phyloP scores from a whole-genome alignment of 2,797 vertebrate species.

The Acrossocheilus fasciatus region DNA sequence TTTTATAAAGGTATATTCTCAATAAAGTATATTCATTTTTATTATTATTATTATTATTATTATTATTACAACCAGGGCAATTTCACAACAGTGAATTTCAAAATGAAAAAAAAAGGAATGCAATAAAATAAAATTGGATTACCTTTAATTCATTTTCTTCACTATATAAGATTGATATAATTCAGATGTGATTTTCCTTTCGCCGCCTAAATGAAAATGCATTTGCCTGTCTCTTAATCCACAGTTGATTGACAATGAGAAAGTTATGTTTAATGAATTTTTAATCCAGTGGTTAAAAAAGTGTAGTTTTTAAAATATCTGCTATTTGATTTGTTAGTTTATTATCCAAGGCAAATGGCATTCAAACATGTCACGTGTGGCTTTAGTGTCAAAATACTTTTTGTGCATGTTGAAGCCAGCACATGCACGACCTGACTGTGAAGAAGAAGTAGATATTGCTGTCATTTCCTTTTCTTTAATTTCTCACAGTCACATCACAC shows the following conservation, averaged over 20 bases:
- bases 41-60: not conserved
- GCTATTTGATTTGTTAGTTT: not conserved
- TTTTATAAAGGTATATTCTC: no score
- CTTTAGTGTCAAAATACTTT: not conserved
- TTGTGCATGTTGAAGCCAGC: not conserved
- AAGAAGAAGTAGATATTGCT: constrained; percentile 10
- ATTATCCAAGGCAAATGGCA: not conserved
- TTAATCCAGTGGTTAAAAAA: no score
- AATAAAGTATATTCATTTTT: not conserved
- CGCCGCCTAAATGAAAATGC: no score
- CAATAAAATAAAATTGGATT: no score
- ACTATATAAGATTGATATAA: no score
- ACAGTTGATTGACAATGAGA: not conserved
- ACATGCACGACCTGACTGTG: not conserved
- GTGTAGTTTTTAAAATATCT: not conserved
- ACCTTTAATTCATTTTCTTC: no score
- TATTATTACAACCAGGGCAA: no score
- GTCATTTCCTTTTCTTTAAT: constrained; percentile 17
- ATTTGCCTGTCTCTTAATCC: not conserved
- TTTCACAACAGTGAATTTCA: no score
- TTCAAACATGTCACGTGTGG: not conserved
- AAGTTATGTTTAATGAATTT: no score
- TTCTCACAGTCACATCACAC: constrained; percentile 5
- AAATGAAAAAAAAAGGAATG: no score
- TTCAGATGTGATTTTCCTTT: no score